Conservation (phyloP, 1,140 invertebrate genomes). For the Trichonephila clavata region DNA sequence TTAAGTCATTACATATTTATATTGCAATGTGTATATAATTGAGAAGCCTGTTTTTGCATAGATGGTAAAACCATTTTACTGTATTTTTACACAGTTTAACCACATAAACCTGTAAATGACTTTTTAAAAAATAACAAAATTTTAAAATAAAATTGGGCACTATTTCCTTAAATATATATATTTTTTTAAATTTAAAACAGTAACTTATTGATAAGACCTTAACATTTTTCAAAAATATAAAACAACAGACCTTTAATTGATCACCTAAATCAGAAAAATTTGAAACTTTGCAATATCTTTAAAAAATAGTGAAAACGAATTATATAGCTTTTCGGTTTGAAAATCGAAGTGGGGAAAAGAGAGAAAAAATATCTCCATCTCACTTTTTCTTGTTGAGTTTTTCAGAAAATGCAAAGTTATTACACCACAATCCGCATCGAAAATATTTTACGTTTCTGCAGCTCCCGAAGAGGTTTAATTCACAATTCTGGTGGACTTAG, state of each 20-base stretch:
- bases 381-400: not conserved
- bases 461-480: slow-evolving; percentile 3
- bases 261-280: not conserved
- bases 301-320: slow-evolving; percentile 1
- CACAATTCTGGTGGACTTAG: not conserved
- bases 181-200: no score
- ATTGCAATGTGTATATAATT: no score
- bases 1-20: no score
- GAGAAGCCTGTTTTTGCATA: no score
- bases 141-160: no score
- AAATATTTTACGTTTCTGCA: slow-evolving; percentile 47
- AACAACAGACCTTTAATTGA: no score
- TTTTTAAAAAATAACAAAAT: no score
- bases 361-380: not conserved
- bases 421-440: not conserved
- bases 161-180: no score
- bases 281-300: not conserved
- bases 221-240: not conserved
- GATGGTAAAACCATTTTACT: no score
- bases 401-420: slow-evolving; percentile 49
- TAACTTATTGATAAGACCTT: not conserved
- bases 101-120: no score
- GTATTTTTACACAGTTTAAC: no score
- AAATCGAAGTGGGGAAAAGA: not conserved
- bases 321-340: not conserved